Evolutionary conservation across 23 tunicate genomes (phyloP).

Genomic region (Diplosoma virens): DNA sequence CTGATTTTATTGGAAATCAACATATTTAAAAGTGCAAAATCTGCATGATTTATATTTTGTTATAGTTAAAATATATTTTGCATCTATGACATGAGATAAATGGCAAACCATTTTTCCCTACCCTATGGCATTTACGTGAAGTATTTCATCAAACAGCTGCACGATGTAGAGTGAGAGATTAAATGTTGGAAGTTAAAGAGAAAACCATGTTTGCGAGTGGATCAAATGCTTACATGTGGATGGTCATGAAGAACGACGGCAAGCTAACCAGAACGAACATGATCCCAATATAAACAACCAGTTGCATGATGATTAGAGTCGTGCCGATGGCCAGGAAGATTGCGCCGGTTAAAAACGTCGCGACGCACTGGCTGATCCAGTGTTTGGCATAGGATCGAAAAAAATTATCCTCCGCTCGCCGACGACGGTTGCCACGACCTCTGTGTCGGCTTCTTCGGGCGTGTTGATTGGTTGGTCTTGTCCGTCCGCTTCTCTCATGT

Average conservation of each 20-base stretch:
- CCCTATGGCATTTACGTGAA: too few species aligned
- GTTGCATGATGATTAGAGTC: conserved; percentile 32
- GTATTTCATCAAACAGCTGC: too few species aligned
- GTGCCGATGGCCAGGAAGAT: conserved; percentile 64
- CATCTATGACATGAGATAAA: too few species aligned
- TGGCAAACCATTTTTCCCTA: too few species aligned
- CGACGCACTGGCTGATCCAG: conserved; percentile 66
- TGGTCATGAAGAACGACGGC: conserved; percentile 27
- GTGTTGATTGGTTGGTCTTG: background rate
- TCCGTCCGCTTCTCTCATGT: background rate
- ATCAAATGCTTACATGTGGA: conserved; percentile 10
- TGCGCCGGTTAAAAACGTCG: conserved; percentile 57
- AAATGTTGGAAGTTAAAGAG: too few species aligned
- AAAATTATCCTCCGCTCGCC: background rate
- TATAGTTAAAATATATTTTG: too few species aligned
- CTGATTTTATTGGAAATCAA: too few species aligned
- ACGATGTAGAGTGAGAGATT: too few species aligned
- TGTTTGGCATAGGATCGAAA: conserved; percentile 56
- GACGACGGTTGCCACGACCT: background rate
- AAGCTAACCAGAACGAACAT: conserved; percentile 60
- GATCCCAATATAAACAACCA: conserved; percentile 52
- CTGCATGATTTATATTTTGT: too few species aligned
- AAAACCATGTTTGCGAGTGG: background rate
- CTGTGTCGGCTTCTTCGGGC: background rate
- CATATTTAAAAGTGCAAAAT: too few species aligned